phyloP scores from a whole-genome alignment of 2,888 invertebrate genomes.

The Lathronympha strigana region DNA sequence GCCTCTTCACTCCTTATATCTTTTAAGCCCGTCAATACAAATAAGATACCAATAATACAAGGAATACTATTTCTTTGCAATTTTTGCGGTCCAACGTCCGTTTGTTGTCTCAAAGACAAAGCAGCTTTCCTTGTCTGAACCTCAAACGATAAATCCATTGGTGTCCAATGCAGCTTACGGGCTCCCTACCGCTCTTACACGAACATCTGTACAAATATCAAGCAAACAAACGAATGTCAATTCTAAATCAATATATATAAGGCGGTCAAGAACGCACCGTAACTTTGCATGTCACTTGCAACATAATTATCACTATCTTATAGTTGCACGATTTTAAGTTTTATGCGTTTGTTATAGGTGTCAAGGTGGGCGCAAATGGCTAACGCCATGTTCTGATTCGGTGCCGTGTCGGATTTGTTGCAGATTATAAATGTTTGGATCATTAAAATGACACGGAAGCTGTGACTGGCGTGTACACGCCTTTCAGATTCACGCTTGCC shows the following conservation, averaged over 20 bases:
- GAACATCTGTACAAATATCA: slow-evolving; percentile 30
- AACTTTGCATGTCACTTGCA: slow-evolving; percentile 44
- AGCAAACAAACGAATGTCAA: slow-evolving; percentile 32
- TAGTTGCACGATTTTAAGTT: slow-evolving; percentile 43
- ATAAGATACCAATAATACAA: slow-evolving; percentile 34
- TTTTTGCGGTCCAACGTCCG: slow-evolving; percentile 53
- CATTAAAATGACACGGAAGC: slow-evolving; percentile 39
- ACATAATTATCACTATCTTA: slow-evolving; percentile 44
- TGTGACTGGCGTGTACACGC: background rate
- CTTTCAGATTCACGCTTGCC: slow-evolving; percentile 4
- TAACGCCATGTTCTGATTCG: slow-evolving; percentile 37
- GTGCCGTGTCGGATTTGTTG: slow-evolving; percentile 50
- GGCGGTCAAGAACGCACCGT: slow-evolving; percentile 37
- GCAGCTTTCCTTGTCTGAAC: slow-evolving; percentile 72
- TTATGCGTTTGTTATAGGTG: slow-evolving; percentile 30
- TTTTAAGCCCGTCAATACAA: slow-evolving; percentile 37
- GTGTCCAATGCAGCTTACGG: slow-evolving; percentile 72
- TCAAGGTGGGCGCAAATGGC: background rate
- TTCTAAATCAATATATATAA: slow-evolving; percentile 28
- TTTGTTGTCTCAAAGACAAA: slow-evolving; percentile 74
- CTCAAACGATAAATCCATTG: slow-evolving; percentile 75
- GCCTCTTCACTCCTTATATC: background rate
- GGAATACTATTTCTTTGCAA: slow-evolving; percentile 49
- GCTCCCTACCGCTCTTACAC: slow-evolving; percentile 41
- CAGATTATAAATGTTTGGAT: slow-evolving; percentile 48